Base-by-base conservation (phyloP, 2,888 invertebrate genomes). In the Pristionchus fissidentatus region DNA sequence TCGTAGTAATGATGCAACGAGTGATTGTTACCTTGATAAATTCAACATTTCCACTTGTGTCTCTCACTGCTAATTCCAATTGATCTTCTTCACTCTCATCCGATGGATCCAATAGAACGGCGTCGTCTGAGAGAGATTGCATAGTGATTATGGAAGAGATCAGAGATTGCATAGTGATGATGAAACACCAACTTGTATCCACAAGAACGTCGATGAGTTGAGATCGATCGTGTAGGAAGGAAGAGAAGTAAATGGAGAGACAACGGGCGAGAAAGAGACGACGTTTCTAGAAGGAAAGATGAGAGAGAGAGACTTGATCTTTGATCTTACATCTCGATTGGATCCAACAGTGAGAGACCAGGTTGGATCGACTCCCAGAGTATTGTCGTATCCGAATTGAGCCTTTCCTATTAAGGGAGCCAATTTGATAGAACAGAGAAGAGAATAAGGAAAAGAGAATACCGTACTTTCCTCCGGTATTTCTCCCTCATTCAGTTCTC, bases 201-300 rank as follows among this genome's bases (percentile, higher is more conserved):
- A 80, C 43, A 3, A 80, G 46, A 43, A 80, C 60, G 43, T 80
- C 80, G 29, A 32, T 19, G 41, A 80, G 62, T 7, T 60, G 80
- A 1, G 60, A 43, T 26, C 80, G 57, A 43, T 80, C 80, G 80
- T 80, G 43, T 2, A 57, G 35, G 62, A 80, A 60, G 26, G 80
- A 80, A 15, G 80, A 80, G 80, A 55, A 80, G 62, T 80, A 80
- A 60, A 80, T 26, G 60, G 60, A 80, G 15, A 80, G 62, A 22
- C 41, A 80, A 41, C 80, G 80, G 22, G 60, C 80, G 60, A 80
- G 46, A 60, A 60, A 55, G 2, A 52, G 38, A 22, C 52, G 78
- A 7, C 38, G 32, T 38, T 78, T 78, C 78, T 78, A 55, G 3
- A 80, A 41, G 0, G 4, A 8, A 19, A 26, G n/a, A 35, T 78